A percentile compares a stretch with the other conserved stretches of the same genome.
Evolutionary conservation across 1,140 invertebrate species (phyloP).

Genomic region (Proales similis): DNA sequence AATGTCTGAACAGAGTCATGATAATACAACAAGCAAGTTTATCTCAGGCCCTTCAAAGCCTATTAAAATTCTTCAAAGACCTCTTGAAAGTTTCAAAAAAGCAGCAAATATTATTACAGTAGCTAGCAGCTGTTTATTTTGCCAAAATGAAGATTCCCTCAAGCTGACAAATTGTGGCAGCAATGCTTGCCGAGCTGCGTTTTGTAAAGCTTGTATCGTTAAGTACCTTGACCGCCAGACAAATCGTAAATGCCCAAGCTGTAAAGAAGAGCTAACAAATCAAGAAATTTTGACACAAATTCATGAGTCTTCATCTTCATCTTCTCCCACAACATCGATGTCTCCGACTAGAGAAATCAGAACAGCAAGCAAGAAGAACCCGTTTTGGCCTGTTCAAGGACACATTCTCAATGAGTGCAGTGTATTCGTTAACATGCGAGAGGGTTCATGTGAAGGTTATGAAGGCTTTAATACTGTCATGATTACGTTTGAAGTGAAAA

Average conservation of each 20-base stretch:
- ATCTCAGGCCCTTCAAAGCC: too few species aligned
- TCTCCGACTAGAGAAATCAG: background rate
- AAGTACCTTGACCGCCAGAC: background rate
- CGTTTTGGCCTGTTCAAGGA: background rate
- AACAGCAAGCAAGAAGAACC: background rate
- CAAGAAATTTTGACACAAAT: background rate
- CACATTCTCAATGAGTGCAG: background rate
- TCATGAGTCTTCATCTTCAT: background rate
- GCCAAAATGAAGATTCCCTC: background rate
- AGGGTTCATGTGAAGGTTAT: constrained; percentile 21
- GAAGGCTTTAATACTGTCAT: constrained; percentile 11
- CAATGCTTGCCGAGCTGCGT: background rate
- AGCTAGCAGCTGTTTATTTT: background rate
- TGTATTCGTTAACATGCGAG: constrained; percentile 6
- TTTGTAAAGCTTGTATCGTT: background rate
- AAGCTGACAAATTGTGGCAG: background rate
- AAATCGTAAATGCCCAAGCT: background rate
- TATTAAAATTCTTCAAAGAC: too few species aligned
- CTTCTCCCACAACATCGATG: constrained; percentile 18
- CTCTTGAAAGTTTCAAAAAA: too few species aligned
- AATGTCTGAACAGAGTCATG: too few species aligned
- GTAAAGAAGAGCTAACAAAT: background rate
- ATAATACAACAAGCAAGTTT: too few species aligned
- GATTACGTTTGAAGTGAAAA: constrained; percentile 25
- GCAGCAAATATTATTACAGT: too few species aligned